These are phyloP conservation scores for Corvus moneduloides DNA, from an alignment of 2,113 vertebrate species.

Conservation along the genomic window DNA sequence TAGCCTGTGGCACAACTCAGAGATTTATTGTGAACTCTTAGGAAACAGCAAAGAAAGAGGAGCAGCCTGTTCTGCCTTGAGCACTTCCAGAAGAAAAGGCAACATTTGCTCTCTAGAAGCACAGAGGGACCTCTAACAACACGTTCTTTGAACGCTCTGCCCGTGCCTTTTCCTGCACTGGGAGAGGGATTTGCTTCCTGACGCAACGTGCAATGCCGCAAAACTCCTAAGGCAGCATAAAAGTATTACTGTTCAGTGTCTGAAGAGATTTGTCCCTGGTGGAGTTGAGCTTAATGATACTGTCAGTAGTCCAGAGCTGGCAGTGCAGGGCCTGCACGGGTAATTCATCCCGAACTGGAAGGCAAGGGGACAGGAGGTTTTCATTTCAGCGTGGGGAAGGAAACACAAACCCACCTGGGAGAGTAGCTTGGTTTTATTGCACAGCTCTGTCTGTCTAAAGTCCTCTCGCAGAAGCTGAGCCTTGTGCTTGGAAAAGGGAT, in stretches of 20 bases:
- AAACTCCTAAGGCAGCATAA: conserved; percentile 41
- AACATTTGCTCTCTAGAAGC: neutral
- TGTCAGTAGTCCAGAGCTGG: conserved; percentile 16
- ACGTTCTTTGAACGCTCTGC: neutral
- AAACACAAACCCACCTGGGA: conserved; percentile 36
- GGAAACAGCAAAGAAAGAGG: neutral
- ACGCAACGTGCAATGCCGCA: neutral
- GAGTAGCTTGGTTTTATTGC: conserved; percentile 34
- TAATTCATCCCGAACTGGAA: conserved; percentile 41
- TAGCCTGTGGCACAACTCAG: neutral
- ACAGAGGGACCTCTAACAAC: neutral
- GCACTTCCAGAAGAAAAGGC: neutral
- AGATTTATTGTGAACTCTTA: neutral
- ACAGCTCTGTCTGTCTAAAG: neutral
- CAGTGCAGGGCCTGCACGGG: neutral
- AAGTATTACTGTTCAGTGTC: conserved; percentile 32
- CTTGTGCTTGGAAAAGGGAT: neutral
- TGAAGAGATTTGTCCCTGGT: conserved; percentile 29
- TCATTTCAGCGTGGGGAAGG: conserved; percentile 29
- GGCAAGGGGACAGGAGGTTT: conserved; percentile 32
- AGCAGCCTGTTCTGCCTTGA: neutral
- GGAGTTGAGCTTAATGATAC: conserved; percentile 17
- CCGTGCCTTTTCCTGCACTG: neutral
- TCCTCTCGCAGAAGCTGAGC: neutral
- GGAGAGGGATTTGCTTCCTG: neutral